Evolutionary conservation across 2,113 vertebrate species (phyloP), one percentile per base, ranked within the genome.

Genomic region (Sialia sialis): DNA sequence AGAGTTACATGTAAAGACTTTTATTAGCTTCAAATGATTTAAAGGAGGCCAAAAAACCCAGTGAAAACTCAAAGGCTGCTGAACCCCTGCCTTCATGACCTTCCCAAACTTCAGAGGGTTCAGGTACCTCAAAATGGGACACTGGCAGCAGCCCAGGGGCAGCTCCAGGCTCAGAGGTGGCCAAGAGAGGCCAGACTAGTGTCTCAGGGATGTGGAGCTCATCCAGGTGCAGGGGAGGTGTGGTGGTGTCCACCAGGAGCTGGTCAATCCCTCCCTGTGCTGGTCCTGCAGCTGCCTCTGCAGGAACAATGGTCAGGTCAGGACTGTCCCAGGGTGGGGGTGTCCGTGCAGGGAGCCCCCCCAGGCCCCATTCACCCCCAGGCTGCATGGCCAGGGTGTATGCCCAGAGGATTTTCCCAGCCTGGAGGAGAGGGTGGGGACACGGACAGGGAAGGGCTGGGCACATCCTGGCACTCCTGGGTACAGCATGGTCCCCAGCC

Each of bases 401-500:
- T 13, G 96, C 97, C 29, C 87, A 88, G 59, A 98, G 87, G 56
- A 98, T 98, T 96, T 98, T 98, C 87, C 98, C 96, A 41, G 97
- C 97, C 98, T 98, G 96, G 60, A 38, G 39, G 7, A 41, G 44
- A 43, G 1, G 1, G 9, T 8, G 7, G 8, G 8, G 26, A 56
- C 10, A 1, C 7, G 38, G 70, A 4, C 4, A 30, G 25, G 34
- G 29, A 13, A 20, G 23, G 38, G 29, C 55, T 34, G 30, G 64
- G 36, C 26, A 19, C 36, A 16, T 4, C 46, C 18, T 4, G n/a
- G 44, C 11, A 0, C 4, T 16, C 1, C 55, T 20, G 16, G 32
- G 16, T 1, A 7, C 3, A 32, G 46, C 16, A 1, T 6, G 51
- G 32, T 9, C 13, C 39, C 23, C 39, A 39, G 6, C 21, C 59